phyloP scores from a whole-genome alignment of 2,888 invertebrate species.

The Oegoconia quadripuncta region DNA sequence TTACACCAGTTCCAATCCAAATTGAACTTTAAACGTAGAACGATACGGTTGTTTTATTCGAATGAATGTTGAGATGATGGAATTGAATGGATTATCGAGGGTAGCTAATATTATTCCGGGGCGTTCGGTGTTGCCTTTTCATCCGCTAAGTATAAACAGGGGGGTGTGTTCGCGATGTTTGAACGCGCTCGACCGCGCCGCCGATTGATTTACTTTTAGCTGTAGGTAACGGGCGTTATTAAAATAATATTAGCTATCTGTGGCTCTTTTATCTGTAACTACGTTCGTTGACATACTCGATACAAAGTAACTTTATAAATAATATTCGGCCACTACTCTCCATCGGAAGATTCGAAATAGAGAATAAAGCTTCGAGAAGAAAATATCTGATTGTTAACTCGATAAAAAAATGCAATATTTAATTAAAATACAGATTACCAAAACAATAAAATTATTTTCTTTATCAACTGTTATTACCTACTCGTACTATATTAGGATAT shows the following conservation, averaged over 20 bases:
- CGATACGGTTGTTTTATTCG: slow-evolving; percentile 39
- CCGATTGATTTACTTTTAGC: slow-evolving; percentile 63
- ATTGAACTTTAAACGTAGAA: slow-evolving; percentile 33
- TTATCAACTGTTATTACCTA: no score
- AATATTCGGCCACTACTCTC: no score
- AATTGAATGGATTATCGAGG: slow-evolving; percentile 72
- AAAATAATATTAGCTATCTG: slow-evolving; percentile 8
- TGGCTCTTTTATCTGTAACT: no score
- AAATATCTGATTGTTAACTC: no score
- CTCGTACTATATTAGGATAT: no score
- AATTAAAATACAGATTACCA: no score
- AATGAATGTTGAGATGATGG: slow-evolving; percentile 34
- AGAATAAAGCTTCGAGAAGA: no score
- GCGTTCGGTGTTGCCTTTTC: slow-evolving; percentile 78
- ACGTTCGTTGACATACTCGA: no score
- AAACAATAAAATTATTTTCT: no score
- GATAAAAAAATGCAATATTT: no score
- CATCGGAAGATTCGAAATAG: no score
- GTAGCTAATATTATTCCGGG: slow-evolving; percentile 78
- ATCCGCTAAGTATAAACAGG: slow-evolving; percentile 78
- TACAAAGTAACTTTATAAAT: no score
- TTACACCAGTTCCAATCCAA: slow-evolving; percentile 20
- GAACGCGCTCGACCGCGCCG: slow-evolving; percentile 62
- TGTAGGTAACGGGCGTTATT: slow-evolving; percentile 8
- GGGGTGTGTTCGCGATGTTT: slow-evolving; percentile 72